Evolutionary conservation across 2,888 invertebrate genomes (phyloP).

Genomic region (Leptura quadrifasciata): DNA sequence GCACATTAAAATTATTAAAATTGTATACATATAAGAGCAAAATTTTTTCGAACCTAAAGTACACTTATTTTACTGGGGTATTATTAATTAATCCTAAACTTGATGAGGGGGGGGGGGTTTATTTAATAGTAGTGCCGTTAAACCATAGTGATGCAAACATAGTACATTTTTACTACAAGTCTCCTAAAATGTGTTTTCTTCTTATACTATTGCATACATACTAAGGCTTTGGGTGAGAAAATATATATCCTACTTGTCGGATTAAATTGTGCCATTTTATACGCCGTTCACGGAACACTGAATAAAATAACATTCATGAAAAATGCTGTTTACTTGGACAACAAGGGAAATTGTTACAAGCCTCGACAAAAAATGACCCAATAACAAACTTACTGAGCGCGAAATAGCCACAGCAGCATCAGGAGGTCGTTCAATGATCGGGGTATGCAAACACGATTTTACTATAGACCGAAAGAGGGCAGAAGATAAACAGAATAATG

Average conservation of each 20-base stretch:
- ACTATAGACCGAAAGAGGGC: not conserved
- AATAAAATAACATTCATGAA: slow-evolving; percentile 21
- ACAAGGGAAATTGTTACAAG: slow-evolving; percentile 6
- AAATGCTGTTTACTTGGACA: slow-evolving; percentile 18
- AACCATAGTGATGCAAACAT: no score
- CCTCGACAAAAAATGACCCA: slow-evolving; percentile 33
- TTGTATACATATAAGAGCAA: no score
- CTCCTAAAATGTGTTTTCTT: not conserved
- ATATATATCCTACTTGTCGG: not conserved
- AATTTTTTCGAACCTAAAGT: no score
- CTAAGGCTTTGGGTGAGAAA: not conserved
- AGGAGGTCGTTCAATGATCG: slow-evolving; percentile 6
- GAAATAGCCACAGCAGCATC: slow-evolving; percentile 29
- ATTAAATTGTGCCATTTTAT: not conserved
- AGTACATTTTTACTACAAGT: no score
- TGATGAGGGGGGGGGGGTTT: no score
- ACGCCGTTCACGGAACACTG: not conserved
- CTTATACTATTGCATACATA: not conserved
- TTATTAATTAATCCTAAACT: no score
- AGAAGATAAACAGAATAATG: slow-evolving; percentile 10
- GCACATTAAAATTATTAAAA: no score
- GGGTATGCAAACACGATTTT: slow-evolving; percentile 26
- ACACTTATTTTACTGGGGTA: no score
- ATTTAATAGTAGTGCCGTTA: no score
- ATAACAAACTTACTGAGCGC: slow-evolving; percentile 31